phyloP scores from a whole-genome alignment of 2,888 invertebrate genomes.

The Drosophila quasianomalipes region DNA sequence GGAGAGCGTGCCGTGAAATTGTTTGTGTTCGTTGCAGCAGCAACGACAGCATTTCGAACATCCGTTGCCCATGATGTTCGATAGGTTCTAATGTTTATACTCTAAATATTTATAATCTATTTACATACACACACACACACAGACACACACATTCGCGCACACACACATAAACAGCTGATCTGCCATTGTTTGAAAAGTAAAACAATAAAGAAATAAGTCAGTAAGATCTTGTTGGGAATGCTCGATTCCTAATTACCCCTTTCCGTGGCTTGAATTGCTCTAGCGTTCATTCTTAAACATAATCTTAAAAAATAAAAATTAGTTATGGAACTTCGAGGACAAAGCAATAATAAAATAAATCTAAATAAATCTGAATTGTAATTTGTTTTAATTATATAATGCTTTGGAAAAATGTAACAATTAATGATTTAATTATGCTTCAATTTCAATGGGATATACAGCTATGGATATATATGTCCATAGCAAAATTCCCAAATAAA shows the following conservation, averaged over 20 bases:
- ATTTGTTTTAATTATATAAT: not conserved
- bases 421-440: not conserved
- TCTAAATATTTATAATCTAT: conserved; percentile 42
- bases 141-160: not conserved
- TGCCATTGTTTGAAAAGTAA: conserved; percentile 18
- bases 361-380: not conserved
- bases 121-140: conserved; percentile 26
- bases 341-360: not conserved
- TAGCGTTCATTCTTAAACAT: not conserved
- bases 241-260: too few species aligned
- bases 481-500: not conserved
- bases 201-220: conserved; percentile 3
- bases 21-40: conserved; percentile 84
- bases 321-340: not conserved
- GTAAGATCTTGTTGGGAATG: too few species aligned
- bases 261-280: not conserved
- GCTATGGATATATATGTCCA: not conserved
- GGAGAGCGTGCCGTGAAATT: conserved; percentile 83
- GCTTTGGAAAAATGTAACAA: not conserved
- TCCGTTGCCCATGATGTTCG: conserved; percentile 84
- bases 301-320: not conserved
- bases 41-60: conserved; percentile 84
- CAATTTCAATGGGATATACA: not conserved
- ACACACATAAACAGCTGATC: conserved; percentile 21
- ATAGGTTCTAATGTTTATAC: conserved; percentile 36